A percentile compares a stretch with the other conserved stretches of the same genome.
Conservation (phyloP, 2,113 vertebrate genomes). For the Tachysurus fulvidraco region DNA sequence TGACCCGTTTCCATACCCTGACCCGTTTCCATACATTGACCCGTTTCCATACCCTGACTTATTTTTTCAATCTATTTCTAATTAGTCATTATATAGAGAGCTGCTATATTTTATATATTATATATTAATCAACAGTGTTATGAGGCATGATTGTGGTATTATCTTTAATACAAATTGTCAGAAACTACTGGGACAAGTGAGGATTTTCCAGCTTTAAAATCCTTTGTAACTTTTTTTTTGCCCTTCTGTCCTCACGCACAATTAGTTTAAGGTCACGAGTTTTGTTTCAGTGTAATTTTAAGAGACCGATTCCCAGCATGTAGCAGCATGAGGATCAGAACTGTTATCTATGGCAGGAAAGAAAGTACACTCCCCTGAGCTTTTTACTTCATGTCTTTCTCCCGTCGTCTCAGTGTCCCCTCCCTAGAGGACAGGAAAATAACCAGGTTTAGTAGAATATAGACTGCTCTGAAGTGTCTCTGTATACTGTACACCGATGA, state of each 20-base stretch:
- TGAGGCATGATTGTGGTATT: no score
- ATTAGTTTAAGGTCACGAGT: neutral
- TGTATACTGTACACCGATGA: slow-evolving; percentile 36
- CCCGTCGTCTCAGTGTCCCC: neutral
- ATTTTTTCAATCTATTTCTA: no score
- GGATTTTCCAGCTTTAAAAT: neutral
- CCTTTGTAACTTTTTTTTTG: neutral
- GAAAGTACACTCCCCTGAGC: neutral
- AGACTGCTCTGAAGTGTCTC: neutral
- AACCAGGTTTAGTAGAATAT: neutral
- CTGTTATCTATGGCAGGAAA: neutral
- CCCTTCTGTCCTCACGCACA: neutral
- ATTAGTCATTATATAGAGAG: no score
- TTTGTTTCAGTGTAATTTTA: neutral
- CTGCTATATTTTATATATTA: no score
- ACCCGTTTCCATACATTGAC: no score
- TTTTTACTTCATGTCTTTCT: neutral
- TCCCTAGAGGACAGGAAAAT: neutral
- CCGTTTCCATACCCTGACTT: no score
- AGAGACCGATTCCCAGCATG: neutral
- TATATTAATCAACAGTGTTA: no score
- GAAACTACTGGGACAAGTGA: no score
- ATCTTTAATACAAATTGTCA: no score
- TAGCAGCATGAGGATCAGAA: neutral
- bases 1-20: no score